Conservation (phyloP, 1,140 invertebrate genomes). For the Leucophenga varia region DNA sequence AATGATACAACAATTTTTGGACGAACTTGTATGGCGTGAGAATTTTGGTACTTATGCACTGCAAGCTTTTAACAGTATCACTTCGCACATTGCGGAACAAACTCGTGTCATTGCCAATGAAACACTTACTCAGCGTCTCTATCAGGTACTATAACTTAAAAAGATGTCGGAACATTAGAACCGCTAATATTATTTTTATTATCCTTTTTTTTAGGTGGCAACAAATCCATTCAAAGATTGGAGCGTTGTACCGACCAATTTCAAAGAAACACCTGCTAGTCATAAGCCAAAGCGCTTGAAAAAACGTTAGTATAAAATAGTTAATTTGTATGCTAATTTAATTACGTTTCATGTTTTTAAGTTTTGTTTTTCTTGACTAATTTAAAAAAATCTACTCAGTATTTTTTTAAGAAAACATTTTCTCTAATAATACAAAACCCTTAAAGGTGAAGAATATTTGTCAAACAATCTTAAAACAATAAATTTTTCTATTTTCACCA, state of each 20-base stretch:
- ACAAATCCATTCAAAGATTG: conserved; percentile 80
- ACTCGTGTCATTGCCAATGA: conserved; percentile 64
- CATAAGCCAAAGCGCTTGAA: conserved; percentile 49
- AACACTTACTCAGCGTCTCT: conserved; percentile 55
- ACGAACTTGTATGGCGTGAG: conserved; percentile 79
- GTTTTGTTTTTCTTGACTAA: too few relatives aligned
- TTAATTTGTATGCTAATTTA: too few relatives aligned
- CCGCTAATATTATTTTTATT: too few relatives aligned
- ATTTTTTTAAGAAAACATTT: too few relatives aligned
- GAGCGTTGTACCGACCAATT: conserved; percentile 61
- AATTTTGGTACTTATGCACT: conserved; percentile 72
- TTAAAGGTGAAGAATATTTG: too few relatives aligned
- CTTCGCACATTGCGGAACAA: conserved; percentile 75
- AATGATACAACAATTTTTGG: conserved; percentile 86
- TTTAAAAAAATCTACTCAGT: too few relatives aligned
- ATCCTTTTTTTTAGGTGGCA: conserved; percentile 62
- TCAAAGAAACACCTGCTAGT: conserved; percentile 47
- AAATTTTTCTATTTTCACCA: too few relatives aligned
- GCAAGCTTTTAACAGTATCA: conserved; percentile 80
- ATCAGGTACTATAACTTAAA: too few relatives aligned
- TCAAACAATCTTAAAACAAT: background rate
- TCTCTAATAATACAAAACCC: too few relatives aligned
- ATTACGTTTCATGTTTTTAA: too few relatives aligned
- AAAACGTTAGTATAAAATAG: conserved; percentile 55
- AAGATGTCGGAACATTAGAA: too few relatives aligned